Base-by-base conservation (phyloP, 2,888 invertebrate genomes). In the Geophilus truncorum region DNA sequence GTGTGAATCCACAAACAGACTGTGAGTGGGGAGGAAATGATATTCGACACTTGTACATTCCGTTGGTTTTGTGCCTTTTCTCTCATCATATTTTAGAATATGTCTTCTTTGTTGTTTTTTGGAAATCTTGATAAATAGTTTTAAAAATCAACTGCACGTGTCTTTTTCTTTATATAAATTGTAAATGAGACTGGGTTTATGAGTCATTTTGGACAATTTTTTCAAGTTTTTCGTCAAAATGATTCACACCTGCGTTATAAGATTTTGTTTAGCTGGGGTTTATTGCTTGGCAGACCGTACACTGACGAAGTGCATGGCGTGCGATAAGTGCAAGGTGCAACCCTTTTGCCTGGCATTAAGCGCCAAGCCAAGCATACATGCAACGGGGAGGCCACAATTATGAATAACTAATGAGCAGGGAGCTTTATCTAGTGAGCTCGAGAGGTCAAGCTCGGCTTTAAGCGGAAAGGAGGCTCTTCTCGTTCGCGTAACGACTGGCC, bases 321-420 rank as follows among this genome's bases (percentile, higher is more conserved):
- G 70, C 70, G 70, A 70, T 70, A 70, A 70, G 70, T 70, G 70
- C 70, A 70, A 70, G 70, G 70, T 70, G 70, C 70, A 70, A 70
- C 70, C 25, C 70, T 23, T 70, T 70, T 70, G 70, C 70, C 12
- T 70, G 25, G 70, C 70, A 70, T 70, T 70, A 28, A 70, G 70
- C 70, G 70, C 70, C 70, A 25, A 28, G 70, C 70, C 70, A 28
- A 70, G 70, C 70, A 70, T 25, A 70, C 70, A 70, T 70, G 70
- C 70, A 51, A 70, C 70, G 70, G 70, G 57, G 70, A 70, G 70
- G 70, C 70, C 70, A 70, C 70, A 28, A 70, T 28, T 70, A 70
- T 70, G 70, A 70, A 70, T 70, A 70, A 28, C 70, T 70, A 70
- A 70, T 70, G 70, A 70, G 70, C 25, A 70, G n/a, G 70, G 70